Conservation (phyloP, 1,140 invertebrate genomes). For the Bathynomus jamesi region DNA sequence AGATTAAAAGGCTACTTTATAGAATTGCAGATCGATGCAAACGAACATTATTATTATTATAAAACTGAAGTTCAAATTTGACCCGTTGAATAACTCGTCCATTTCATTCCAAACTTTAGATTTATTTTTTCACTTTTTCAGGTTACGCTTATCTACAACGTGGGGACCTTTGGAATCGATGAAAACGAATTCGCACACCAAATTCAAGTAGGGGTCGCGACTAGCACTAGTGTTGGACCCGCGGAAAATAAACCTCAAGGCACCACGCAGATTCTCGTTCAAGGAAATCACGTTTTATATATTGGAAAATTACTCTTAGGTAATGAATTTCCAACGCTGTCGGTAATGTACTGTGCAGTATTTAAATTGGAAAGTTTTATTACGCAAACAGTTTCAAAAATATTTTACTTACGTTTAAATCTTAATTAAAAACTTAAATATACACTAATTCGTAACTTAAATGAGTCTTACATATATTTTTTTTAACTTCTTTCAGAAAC, state of each 20-base stretch:
- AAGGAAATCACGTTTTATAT: conserved; percentile 81
- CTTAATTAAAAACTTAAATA: neutral
- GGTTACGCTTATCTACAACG: conserved; percentile 79
- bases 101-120: too few relatives aligned
- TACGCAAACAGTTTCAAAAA: neutral
- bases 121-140: too few relatives aligned
- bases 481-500: conserved; percentile 50
- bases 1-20: too few relatives aligned
- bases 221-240: conserved; percentile 71
- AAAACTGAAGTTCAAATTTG: too few relatives aligned
- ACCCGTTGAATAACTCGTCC: too few relatives aligned
- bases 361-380: neutral
- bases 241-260: conserved; percentile 50
- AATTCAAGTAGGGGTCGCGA: conserved; percentile 74
- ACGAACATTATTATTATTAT: too few relatives aligned
- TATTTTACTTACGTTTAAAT: neutral
- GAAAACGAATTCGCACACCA: conserved; percentile 67
- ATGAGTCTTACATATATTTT: too few relatives aligned
- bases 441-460: neutral
- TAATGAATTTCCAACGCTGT: conserved; percentile 36
- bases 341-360: neutral
- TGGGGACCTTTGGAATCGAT: conserved; percentile 75
- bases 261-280: conserved; percentile 67
- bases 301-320: conserved; percentile 63
- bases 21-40: too few relatives aligned